A percentile compares a stretch with the other conserved stretches of the same genome.
These are phyloP conservation scores for Lissonota sp. DNA, from an alignment of 2,888 invertebrate genomes.

Conservation along the genomic window DNA sequence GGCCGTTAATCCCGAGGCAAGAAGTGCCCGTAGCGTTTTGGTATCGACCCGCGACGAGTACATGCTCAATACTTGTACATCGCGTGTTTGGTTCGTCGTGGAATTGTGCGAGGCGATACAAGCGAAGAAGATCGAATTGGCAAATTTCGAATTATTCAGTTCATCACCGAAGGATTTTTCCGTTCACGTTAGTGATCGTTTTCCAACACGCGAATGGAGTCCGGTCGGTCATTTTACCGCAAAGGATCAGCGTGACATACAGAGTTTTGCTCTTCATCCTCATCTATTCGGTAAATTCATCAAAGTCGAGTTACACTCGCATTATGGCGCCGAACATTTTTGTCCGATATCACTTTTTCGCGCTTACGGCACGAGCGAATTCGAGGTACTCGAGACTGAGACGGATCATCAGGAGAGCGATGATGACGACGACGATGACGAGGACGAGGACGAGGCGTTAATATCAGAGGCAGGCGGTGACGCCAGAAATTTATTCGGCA, in stretches of 20 bases:
- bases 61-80: constrained; percentile 97
- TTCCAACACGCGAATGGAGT: constrained; percentile 96
- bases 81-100: constrained; percentile 97
- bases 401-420: constrained; percentile 86
- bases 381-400: constrained; percentile 94
- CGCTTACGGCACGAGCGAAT: constrained; percentile 96
- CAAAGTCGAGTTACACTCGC: constrained; percentile 95
- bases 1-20: constrained; percentile 95
- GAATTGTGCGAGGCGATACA: constrained; percentile 99
- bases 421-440: constrained; percentile 87
- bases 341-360: constrained; percentile 98
- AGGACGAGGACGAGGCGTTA: constrained; percentile 86
- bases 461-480: constrained; percentile 85
- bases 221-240: constrained; percentile 94
- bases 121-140: constrained; percentile 96
- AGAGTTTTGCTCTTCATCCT: constrained; percentile 92
- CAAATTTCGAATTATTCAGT: constrained; percentile 99
- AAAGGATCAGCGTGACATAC: constrained; percentile 93
- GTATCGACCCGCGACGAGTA: constrained; percentile 98
- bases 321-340: constrained; percentile 98
- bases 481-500: constrained; percentile 91
- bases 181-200: constrained; percentile 94
- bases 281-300: constrained; percentile 95
- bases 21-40: constrained; percentile 93
- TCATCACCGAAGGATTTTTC: constrained; percentile 97